These are phyloP conservation scores for Panthera uncia DNA, from an alignment of 2,113 vertebrate species.

Conservation along the genomic window DNA sequence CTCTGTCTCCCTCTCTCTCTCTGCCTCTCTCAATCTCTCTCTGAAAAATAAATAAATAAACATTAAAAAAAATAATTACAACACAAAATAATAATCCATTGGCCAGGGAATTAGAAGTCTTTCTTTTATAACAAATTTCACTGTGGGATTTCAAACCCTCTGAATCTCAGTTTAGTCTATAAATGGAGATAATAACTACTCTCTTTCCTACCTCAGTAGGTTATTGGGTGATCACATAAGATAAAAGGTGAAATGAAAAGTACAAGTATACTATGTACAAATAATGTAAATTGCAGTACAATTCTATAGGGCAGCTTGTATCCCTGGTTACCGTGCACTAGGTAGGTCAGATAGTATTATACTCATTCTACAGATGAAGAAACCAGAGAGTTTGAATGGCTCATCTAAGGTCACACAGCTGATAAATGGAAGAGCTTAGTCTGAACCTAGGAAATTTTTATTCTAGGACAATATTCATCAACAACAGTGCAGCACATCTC, in stretches of 20 bases:
- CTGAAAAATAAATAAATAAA: too few species aligned
- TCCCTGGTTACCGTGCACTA: background rate
- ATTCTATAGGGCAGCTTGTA: background rate
- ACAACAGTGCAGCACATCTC: background rate
- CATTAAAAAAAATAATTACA: background rate
- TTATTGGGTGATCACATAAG: background rate
- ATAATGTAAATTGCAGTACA: background rate
- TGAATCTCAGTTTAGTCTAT: background rate
- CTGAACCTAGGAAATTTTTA: background rate
- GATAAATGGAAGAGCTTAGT: background rate
- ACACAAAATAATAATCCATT: background rate
- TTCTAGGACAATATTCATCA: background rate
- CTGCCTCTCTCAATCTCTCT: too few species aligned
- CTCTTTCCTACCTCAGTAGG: background rate
- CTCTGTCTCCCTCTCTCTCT: too few species aligned
- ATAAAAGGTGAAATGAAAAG: background rate
- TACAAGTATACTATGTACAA: background rate
- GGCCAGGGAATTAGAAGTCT: background rate
- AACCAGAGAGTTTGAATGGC: background rate
- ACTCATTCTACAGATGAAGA: background rate
- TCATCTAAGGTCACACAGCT: background rate
- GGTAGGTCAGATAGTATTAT: background rate
- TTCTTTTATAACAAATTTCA: slow-evolving; percentile 30
- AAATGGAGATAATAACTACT: background rate
- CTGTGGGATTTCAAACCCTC: background rate